A percentile compares a stretch with the other conserved stretches of the same genome.
Evolutionary conservation across 2,888 invertebrate species (phyloP).

Genomic region (Gonocerus acuteangulatus): DNA sequence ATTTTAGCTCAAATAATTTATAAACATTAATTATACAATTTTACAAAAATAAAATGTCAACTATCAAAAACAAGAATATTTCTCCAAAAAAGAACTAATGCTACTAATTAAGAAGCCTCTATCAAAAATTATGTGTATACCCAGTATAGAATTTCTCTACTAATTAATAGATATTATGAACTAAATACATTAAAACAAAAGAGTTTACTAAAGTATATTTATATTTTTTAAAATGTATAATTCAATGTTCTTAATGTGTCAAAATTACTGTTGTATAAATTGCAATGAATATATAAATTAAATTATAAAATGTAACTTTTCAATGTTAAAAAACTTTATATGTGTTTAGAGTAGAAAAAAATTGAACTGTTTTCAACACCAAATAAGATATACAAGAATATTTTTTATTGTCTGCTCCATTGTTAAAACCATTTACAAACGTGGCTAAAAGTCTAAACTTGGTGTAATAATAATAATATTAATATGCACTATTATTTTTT

Average conservation of each 20-base stretch:
- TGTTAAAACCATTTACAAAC: conserved; percentile 2
- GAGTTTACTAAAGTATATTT: too few species aligned
- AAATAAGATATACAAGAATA: conserved; percentile 4
- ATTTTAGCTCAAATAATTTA: too few species aligned
- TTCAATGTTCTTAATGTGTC: not conserved
- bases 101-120: too few species aligned
- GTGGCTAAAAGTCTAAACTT: not conserved
- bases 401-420: conserved; percentile 15
- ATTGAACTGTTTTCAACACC: conserved; percentile 15
- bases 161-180: too few species aligned
- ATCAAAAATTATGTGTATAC: too few species aligned
- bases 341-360: conserved; percentile 15
- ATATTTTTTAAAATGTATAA: not conserved
- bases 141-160: too few species aligned
- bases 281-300: conserved; percentile 1
- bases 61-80: too few species aligned
- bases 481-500: conserved; percentile 17
- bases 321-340: conserved; percentile 8
- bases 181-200: too few species aligned
- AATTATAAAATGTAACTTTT: not conserved
- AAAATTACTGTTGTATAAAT: conserved; percentile 12
- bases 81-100: too few species aligned
- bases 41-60: too few species aligned
- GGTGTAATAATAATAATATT: conserved; percentile 9
- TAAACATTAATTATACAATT: too few species aligned